A percentile compares a stretch with the other conserved stretches of the same genome.
phyloP scores from a whole-genome alignment of 2,797 vertebrate genomes.

The Crax fasciolata region DNA sequence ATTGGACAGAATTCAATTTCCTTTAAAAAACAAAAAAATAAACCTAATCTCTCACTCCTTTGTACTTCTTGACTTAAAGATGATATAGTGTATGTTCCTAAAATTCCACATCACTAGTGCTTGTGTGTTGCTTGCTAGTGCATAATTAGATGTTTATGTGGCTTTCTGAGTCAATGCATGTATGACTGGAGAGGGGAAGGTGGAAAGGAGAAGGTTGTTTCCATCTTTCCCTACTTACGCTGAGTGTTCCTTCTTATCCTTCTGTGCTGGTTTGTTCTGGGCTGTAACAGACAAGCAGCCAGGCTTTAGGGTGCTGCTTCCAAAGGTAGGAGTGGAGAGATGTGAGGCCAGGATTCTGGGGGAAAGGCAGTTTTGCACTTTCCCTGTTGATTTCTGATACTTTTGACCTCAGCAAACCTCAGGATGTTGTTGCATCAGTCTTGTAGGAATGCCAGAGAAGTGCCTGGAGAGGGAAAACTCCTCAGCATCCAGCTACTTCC shows the following conservation, averaged over 20 bases:
- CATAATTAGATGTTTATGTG: background rate
- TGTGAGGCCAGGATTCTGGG: background rate
- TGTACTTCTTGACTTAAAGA: background rate
- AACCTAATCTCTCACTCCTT: background rate
- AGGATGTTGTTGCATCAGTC: background rate
- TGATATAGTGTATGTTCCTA: background rate
- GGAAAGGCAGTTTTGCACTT: background rate
- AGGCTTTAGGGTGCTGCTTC: background rate
- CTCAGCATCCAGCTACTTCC: background rate
- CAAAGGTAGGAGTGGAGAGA: background rate
- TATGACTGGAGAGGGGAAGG: background rate
- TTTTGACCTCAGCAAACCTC: background rate
- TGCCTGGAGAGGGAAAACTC: background rate
- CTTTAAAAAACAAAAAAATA: background rate
- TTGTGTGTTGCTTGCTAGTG: background rate
- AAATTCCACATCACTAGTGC: background rate
- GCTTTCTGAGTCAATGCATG: background rate
- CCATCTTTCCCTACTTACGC: background rate
- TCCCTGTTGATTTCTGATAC: background rate
- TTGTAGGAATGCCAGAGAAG: background rate
- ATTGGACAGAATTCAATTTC: background rate
- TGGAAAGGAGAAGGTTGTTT: background rate
- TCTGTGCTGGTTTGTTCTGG: background rate
- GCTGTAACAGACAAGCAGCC: background rate
- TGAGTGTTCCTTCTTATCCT: background rate